Percentiles rank a stretch among this genome's conserved stretches.
Evolutionary conservation across 2,113 vertebrate genomes (phyloP).

Genomic region (Tamias sibiricus): DNA sequence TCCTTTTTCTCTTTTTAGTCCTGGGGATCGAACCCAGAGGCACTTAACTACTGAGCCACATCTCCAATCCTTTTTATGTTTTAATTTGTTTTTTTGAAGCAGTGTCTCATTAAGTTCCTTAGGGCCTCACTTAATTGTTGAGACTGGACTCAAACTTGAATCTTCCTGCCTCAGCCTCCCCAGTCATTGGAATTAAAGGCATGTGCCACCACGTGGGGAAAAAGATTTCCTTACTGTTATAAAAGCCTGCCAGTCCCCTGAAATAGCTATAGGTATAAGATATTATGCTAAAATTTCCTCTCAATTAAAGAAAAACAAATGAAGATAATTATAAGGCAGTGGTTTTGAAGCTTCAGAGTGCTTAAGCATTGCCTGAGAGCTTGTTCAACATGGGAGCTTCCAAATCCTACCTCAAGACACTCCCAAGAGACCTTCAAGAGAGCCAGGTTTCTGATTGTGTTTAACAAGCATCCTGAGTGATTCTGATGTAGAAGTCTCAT

Average conservation of each 20-base stretch:
- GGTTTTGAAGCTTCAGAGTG: not conserved
- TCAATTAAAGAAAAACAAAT: slow-evolving; percentile 48
- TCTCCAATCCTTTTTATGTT: no score
- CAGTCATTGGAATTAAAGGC: no score
- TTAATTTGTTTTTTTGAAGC: no score
- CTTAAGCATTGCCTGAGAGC: slow-evolving; percentile 11
- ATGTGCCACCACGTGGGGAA: no score
- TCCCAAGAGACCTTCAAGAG: not conserved
- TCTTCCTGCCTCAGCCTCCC: no score
- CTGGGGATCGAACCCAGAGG: no score
- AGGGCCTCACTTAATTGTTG: no score
- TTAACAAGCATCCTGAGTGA: slow-evolving; percentile 1
- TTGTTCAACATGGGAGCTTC: not conserved
- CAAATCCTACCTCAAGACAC: not conserved
- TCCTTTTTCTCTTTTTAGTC: not conserved
- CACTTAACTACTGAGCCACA: no score
- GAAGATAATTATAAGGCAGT: slow-evolving; percentile 23
- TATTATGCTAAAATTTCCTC: slow-evolving; percentile 4
- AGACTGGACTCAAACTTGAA: no score
- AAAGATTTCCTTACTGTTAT: not conserved
- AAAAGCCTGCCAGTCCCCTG: not conserved
- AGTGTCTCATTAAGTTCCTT: no score
- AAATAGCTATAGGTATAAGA: not conserved
- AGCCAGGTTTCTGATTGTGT: not conserved
- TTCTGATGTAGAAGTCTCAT: not conserved